Conservation (phyloP, 2,888 invertebrate genomes). For the Andrena dorsata region DNA sequence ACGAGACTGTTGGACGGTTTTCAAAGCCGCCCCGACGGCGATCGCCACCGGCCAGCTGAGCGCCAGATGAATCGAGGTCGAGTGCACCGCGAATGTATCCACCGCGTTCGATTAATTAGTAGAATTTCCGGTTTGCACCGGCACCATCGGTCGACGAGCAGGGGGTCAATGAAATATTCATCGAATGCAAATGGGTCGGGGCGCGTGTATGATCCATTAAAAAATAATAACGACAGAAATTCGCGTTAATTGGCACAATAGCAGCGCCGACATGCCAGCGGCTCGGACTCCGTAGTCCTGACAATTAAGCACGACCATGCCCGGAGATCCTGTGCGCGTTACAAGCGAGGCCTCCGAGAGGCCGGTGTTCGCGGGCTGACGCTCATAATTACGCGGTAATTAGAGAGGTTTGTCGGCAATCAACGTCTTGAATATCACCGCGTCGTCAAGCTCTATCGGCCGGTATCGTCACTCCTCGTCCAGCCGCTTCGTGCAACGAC, state of each 20-base stretch:
- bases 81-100: constrained; percentile 35
- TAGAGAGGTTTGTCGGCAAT: constrained; percentile 82
- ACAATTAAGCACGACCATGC: constrained; percentile 80
- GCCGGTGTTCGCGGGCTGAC: constrained; percentile 51
- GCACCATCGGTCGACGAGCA: background rate
- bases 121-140: constrained; percentile 38
- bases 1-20: too few relatives aligned
- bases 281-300: constrained; percentile 60
- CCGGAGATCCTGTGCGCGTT: constrained; percentile 75
- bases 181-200: constrained; percentile 76
- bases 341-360: constrained; percentile 27
- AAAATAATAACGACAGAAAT: constrained; percentile 82
- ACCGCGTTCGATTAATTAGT: constrained; percentile 65
- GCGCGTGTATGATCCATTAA: constrained; percentile 75
- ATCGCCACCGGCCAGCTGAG: constrained; percentile 14
- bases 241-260: constrained; percentile 82
- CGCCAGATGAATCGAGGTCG: constrained; percentile 29
- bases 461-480: constrained; percentile 42
- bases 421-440: constrained; percentile 78
- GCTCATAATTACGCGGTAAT: constrained; percentile 82
- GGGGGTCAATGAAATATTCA: constrained; percentile 76
- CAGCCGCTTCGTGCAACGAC: constrained; percentile 16
- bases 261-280: constrained; percentile 59
- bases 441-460: constrained; percentile 61
- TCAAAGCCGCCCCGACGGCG: too few relatives aligned